Base-by-base conservation (phyloP, 2,797 vertebrate species). In the Alca torda region DNA sequence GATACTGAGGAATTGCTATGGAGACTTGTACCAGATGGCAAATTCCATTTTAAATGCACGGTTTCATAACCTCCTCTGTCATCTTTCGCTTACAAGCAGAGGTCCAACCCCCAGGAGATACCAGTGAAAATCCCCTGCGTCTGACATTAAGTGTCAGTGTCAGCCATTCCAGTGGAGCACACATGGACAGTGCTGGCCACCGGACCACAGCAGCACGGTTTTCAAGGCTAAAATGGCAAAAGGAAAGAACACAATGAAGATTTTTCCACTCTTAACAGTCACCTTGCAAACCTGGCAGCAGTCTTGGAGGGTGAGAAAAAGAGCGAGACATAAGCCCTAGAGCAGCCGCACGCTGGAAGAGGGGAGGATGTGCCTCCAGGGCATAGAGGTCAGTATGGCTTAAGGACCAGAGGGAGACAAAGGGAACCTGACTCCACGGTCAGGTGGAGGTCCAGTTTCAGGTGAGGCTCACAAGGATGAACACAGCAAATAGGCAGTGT, bases 301-400 rank as follows among this genome's bases (percentile, higher is more conserved):
- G 14, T 26, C 20, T 43, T 86, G n/a, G 59, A 64, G 31, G 30
- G 39, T 16, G n/a, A 69, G 39, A 28, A 68, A 13, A 45, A 50
- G 31, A 46, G 18, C 11, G 2, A 51, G n/a, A 23, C 24, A 26
- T 4, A 6, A 67, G 35, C 50, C 35, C 13, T 7, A 57, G 25
- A 10, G 3, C 12, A 35, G 9, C 35, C 3, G 1, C 43, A 16
- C 2, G 1, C 10, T 45, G 31, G 31, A 43, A 45, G 33, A 67
- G 46, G 19, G n/a, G 23, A 73, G 33, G 11, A 43, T 74, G 54
- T 43, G 24, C 33, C 31, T 45, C 41, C 53, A 54, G 19, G 30
- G 11, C n/a, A 41, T 26, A 35, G 54, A 67, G 45, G n/a, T n/a
- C 53, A 43, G 48, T 51, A 50, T 14, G 21, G 37, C 24, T 61